Conservation (phyloP, 2,888 invertebrate genomes). For the Galerucella nymphaeae region DNA sequence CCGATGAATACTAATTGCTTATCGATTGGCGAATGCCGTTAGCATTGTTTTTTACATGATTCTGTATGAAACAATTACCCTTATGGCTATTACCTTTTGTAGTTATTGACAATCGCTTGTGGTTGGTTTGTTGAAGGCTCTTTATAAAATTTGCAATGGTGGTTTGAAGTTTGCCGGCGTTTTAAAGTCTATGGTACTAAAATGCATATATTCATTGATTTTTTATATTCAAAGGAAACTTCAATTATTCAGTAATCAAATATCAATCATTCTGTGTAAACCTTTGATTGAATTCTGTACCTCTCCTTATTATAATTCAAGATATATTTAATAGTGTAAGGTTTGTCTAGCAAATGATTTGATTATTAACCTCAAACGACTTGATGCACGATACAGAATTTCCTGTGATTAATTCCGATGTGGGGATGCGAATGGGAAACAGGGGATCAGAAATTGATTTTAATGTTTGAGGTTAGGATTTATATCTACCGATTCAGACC, state of each 20-base stretch:
- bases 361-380: constrained; percentile 26
- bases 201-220: neutral
- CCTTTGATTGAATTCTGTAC: too few relatives aligned
- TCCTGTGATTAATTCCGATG: constrained; percentile 32
- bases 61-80: constrained; percentile 28
- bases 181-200: neutral
- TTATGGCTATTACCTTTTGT: constrained; percentile 25
- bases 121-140: constrained; percentile 12
- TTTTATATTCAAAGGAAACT: too few relatives aligned
- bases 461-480: constrained; percentile 36
- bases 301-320: neutral
- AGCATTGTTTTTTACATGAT: constrained; percentile 25
- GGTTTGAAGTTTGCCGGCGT: constrained; percentile 12
- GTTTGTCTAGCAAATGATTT: constrained; percentile 35
- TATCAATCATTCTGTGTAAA: too few relatives aligned
- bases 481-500: constrained; percentile 36
- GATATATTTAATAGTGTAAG: constrained; percentile 25
- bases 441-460: constrained; percentile 41
- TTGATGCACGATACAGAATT: constrained; percentile 31
- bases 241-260: too few relatives aligned
- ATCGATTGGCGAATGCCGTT: constrained; percentile 44
- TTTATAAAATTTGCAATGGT: constrained; percentile 19
- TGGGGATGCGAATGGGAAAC: constrained; percentile 31
- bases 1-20: constrained; percentile 54
- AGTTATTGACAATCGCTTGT: constrained; percentile 13